Evolutionary conservation across 2,113 vertebrate species (phyloP).

Genomic region (Misgurnus anguillicaudatus): DNA sequence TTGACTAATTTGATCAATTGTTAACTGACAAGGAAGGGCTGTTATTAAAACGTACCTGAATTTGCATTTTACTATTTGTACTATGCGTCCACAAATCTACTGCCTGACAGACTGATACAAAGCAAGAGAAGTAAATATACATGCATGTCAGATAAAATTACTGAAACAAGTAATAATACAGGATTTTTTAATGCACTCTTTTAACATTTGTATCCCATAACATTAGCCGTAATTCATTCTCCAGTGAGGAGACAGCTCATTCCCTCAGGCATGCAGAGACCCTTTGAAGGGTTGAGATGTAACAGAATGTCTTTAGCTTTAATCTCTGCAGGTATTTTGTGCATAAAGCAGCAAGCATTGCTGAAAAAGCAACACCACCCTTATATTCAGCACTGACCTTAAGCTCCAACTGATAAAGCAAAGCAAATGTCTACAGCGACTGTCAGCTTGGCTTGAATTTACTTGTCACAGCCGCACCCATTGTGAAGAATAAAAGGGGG

Average conservation of each 20-base stretch:
- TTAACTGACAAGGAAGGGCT: not conserved
- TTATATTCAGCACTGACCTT: constrained; percentile 5
- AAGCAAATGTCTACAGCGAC: constrained; percentile 10
- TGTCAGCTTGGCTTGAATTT: constrained; percentile 17
- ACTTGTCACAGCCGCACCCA: constrained; percentile 4
- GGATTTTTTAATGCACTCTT: not conserved
- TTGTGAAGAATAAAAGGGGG: constrained; percentile 20
- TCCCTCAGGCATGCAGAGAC: constrained; percentile 31
- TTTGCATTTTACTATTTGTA: not conserved
- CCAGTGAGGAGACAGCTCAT: not conserved
- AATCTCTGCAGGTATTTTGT: constrained; percentile 37
- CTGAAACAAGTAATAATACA: not conserved
- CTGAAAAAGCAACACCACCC: constrained; percentile 29
- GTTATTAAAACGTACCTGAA: not conserved
- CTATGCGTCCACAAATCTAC: not conserved
- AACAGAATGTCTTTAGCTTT: constrained; percentile 29
- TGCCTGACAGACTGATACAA: not conserved
- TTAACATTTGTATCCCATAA: constrained; percentile 19
- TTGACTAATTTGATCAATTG: not conserved
- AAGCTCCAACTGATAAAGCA: constrained; percentile 31
- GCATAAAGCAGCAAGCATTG: not conserved
- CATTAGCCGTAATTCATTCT: not conserved
- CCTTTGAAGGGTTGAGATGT: constrained; percentile 13
- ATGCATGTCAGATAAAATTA: not conserved
- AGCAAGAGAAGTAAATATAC: constrained; percentile 6